phyloP scores from a whole-genome alignment of 2,113 vertebrate species.

The Sebastes fasciatus region DNA sequence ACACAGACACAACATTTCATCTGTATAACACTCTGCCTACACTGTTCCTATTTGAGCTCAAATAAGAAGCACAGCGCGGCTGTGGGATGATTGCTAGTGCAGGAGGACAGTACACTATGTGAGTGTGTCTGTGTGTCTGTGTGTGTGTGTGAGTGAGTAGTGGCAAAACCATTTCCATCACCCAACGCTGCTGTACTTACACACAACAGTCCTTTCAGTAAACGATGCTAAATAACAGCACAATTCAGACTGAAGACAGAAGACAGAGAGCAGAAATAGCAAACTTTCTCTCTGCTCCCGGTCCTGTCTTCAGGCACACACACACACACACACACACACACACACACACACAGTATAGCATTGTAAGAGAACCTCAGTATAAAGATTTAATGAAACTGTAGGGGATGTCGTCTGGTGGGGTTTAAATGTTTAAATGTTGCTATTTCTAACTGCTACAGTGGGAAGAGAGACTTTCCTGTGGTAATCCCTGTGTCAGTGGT shows the following conservation, averaged over 20 bases:
- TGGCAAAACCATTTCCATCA: constrained; percentile 46
- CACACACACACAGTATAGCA: constrained; percentile 26
- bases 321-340: constrained; percentile 7
- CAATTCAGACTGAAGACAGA: constrained; percentile 26
- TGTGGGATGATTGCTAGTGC: constrained; percentile 55
- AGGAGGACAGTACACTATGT: neutral
- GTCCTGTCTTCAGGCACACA: neutral
- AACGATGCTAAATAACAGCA: constrained; percentile 29
- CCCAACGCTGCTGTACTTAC: constrained; percentile 55
- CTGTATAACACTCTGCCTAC: constrained; percentile 52
- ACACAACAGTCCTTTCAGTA: constrained; percentile 43
- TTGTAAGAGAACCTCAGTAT: constrained; percentile 54
- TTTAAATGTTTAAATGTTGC: constrained; percentile 79
- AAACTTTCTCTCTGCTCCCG: constrained; percentile 15
- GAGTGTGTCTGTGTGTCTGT: constrained; percentile 13
- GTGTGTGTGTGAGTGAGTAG: neutral
- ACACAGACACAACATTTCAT: constrained; percentile 42
- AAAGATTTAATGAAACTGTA: constrained; percentile 76
- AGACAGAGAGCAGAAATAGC: constrained; percentile 27
- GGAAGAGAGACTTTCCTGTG: constrained; percentile 55
- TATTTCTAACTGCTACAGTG: constrained; percentile 60
- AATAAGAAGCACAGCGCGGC: constrained; percentile 47
- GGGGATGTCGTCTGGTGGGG: constrained; percentile 57
- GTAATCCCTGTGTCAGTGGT: constrained; percentile 54
- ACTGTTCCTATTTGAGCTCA: constrained; percentile 53